These are phyloP conservation scores for Cheirogaleus major DNA, from an alignment of 2,797 vertebrate genomes.

Conservation along the genomic window DNA sequence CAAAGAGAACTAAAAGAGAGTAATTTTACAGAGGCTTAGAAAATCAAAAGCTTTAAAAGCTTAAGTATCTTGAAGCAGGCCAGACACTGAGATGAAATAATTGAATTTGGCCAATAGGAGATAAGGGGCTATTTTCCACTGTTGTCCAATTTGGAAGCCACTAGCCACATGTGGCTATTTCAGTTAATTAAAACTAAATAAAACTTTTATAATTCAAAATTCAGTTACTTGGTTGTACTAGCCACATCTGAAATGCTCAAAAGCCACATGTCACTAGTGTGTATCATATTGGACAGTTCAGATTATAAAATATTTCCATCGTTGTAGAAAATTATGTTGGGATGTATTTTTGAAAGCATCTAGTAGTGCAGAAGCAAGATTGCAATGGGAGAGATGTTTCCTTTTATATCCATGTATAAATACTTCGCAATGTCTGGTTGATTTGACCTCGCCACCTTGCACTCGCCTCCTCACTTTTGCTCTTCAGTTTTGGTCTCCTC, in stretches of 20 bases:
- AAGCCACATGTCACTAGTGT: neutral
- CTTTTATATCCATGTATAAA: no score
- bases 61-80: neutral
- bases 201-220: neutral
- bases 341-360: neutral
- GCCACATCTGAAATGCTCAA: neutral
- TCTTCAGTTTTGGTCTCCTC: neutral
- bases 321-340: neutral
- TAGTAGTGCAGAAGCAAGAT: neutral
- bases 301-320: neutral
- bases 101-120: neutral
- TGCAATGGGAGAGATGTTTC: neutral
- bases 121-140: neutral
- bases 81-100: neutral
- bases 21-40: neutral
- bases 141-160: neutral
- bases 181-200: neutral
- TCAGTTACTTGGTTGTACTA: neutral
- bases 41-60: constrained; percentile 9
- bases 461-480: neutral
- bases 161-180: neutral
- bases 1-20: neutral
- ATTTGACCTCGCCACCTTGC: neutral
- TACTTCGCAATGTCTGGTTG: neutral
- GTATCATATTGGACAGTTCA: neutral